Conservation (phyloP, 2,797 vertebrate genomes). For the Fistularia tabacaria region DNA sequence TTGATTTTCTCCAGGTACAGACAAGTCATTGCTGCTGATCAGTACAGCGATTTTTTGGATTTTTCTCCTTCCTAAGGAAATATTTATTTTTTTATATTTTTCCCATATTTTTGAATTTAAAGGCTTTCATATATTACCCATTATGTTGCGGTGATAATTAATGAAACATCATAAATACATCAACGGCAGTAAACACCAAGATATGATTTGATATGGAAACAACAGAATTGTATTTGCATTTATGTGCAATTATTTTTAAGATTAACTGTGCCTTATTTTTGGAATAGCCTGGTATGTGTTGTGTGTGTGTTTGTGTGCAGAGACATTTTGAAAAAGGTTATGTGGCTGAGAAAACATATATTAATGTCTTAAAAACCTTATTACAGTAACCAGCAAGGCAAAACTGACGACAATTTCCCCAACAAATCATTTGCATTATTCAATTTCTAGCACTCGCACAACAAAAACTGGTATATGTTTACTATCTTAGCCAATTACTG, state of each 20-base stretch:
- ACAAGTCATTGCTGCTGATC: background rate
- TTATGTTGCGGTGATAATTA: conserved; percentile 60
- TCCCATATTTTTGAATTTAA: conserved; percentile 43
- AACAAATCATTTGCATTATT: conserved; percentile 59
- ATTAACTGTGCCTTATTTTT: conserved; percentile 22
- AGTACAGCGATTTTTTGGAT: too few relatives aligned
- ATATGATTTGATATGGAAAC: conserved; percentile 64
- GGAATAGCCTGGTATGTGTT: conserved; percentile 32
- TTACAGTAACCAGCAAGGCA: conserved; percentile 53
- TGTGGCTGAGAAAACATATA: conserved; percentile 19
- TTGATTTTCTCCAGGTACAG: background rate
- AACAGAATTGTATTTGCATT: conserved; percentile 63
- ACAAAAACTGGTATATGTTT: conserved; percentile 49
- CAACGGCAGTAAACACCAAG: conserved; percentile 55
- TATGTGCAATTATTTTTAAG: conserved; percentile 42
- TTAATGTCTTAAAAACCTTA: conserved; percentile 50
- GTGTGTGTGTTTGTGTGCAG: conserved; percentile 6
- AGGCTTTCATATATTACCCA: conserved; percentile 56
- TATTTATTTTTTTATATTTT: conserved; percentile 29
- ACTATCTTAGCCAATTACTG: too few relatives aligned
- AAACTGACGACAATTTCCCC: conserved; percentile 47
- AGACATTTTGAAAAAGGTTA: conserved; percentile 44
- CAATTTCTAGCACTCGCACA: conserved; percentile 50
- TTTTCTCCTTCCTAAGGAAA: background rate
- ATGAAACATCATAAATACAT: conserved; percentile 59